Base-by-base conservation (phyloP, 2,797 vertebrate species). In the Pangasius sanitwongsei region DNA sequence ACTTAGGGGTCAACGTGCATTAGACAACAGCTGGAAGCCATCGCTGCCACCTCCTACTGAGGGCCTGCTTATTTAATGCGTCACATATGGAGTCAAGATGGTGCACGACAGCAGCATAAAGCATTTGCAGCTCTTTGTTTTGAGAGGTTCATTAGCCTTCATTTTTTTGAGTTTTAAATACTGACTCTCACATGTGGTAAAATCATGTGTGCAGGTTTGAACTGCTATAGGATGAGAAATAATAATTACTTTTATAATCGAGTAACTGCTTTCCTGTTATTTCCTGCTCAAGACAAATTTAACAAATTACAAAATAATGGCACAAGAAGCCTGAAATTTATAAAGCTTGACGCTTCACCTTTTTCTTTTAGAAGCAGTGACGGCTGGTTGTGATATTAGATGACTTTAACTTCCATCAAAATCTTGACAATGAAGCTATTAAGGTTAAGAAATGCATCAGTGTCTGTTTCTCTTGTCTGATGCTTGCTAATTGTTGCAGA, bases 11-110 rank as follows among this genome's bases (percentile, higher is more conserved):
- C 28, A 44, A 75, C 61, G 44, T 25, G 48, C 48, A 28, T 55
- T 90, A 92, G 90, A 72, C 93, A 93, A 92, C 95, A 95, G 94
- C 95, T 95, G 95, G 93, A 93, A 92, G 90, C 93, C 92, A 93
- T 83, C 86, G 92, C 89, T 86, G 84, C 89, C 82, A 92, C 92
- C 93, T 74, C 88, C 83, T 92, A 91, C 90, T 59, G 89, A 90
- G 91, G 91, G 93, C 92, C 94, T 93, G 93, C 93, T 94, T 86
- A 83, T 90, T 90, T 94, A 93, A 94, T 94, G 88, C 70, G 85
- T 89, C 91, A 93, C 93, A 95, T 90, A 93, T 93, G 93, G 92
- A 89, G 89, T 81, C 87, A 80, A 92, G 88, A 75, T 65, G 82
- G 25, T 25, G 55, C 12, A 70, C 37, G 78, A 77, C 67, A 65